Evolutionary conservation across 1,140 invertebrate species (phyloP).

Genomic region (Caenorhabditis briggsae): DNA sequence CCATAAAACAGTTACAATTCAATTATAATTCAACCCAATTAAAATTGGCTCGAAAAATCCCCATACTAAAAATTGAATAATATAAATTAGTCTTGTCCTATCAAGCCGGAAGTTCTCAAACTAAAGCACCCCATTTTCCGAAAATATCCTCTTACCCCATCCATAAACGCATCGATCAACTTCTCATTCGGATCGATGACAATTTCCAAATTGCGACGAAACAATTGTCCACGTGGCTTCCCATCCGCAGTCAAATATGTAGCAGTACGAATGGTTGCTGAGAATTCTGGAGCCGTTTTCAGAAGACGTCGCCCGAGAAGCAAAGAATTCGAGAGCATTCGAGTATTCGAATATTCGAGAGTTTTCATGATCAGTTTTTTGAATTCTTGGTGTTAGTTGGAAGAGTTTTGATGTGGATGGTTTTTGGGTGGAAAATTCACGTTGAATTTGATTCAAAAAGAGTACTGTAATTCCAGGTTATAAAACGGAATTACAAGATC

Average conservation of each 20-base stretch:
- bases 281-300: not conserved
- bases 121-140: too few relatives aligned
- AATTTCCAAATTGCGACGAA: not conserved
- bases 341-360: not conserved
- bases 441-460: too few relatives aligned
- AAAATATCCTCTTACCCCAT: not conserved
- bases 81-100: too few relatives aligned
- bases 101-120: too few relatives aligned
- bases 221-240: not conserved
- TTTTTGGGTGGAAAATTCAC: too few relatives aligned
- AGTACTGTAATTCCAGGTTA: too few relatives aligned
- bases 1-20: too few relatives aligned
- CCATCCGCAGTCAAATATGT: conserved; percentile 3
- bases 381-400: too few relatives aligned
- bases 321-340: not conserved
- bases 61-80: not conserved
- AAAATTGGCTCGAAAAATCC: not conserved
- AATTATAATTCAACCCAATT: not conserved
- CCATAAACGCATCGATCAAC: conserved; percentile 12
- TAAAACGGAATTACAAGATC: too few relatives aligned
- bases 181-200: conserved; percentile 14
- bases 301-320: not conserved
- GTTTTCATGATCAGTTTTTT: too few relatives aligned
- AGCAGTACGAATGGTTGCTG: not conserved
- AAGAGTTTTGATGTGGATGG: too few relatives aligned